Percentiles rank a stretch among this genome's conserved stretches.
phyloP scores from a whole-genome alignment of 1,140 invertebrate genomes.

The Holotrichia oblita region DNA sequence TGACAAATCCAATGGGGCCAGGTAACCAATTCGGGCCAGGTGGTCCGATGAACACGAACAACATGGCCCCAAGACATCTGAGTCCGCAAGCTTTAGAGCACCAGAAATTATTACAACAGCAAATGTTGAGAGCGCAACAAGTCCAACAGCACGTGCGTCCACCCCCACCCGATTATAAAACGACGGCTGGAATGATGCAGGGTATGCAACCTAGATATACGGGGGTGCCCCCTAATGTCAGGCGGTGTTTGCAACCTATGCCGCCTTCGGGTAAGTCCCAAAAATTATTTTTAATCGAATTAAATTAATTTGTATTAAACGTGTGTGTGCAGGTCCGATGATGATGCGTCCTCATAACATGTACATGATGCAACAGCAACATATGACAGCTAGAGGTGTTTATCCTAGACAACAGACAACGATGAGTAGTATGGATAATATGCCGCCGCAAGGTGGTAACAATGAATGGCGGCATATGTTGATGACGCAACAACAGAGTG shows the following conservation, averaged over 20 bases:
- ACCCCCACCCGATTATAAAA: conserved; percentile 81
- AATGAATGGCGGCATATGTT: conserved; percentile 77
- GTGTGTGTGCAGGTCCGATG: conserved; percentile 74
- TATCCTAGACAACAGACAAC: conserved; percentile 60
- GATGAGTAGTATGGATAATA: conserved; percentile 53
- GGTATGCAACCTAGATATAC: conserved; percentile 61
- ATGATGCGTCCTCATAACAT: conserved; percentile 74
- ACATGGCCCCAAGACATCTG: conserved; percentile 47
- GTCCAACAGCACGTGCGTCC: conserved; percentile 64
- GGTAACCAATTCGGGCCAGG: conserved; percentile 44
- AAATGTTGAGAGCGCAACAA: conserved; percentile 31
- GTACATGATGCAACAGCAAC: conserved; percentile 64
- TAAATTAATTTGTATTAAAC: not conserved
- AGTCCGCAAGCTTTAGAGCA: conserved; percentile 54
- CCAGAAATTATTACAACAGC: conserved; percentile 58
- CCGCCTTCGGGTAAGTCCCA: conserved; percentile 69
- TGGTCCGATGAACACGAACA: conserved; percentile 32
- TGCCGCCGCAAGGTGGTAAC: conserved; percentile 53
- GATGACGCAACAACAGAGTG: conserved; percentile 70
- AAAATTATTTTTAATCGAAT: not conserved
- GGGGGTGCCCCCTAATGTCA: conserved; percentile 65
- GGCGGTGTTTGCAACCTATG: conserved; percentile 73
- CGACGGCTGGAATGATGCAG: conserved; percentile 71
- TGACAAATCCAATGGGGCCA: conserved; percentile 48
- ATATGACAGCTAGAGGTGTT: conserved; percentile 57